A percentile compares a stretch with the other conserved stretches of the same genome.
Conservation (phyloP, 2,797 vertebrate genomes). For the Rhinoraja longicauda region DNA sequence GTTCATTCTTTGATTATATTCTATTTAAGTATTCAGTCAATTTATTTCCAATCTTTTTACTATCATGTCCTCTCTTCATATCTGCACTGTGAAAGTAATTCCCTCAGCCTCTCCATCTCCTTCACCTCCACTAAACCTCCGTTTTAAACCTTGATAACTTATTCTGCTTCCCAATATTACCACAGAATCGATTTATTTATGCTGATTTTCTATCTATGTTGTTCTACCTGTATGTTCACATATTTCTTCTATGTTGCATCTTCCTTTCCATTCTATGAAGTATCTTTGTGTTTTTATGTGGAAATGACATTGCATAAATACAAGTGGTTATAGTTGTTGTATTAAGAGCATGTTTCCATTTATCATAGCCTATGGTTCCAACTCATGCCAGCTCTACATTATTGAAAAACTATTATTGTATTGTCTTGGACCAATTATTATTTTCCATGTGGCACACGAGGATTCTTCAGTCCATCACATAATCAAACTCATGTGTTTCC, state of each 20-base stretch:
- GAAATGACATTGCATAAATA: background rate
- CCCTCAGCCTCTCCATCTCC: background rate
- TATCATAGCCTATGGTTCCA: background rate
- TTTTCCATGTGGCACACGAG: background rate
- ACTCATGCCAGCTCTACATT: background rate
- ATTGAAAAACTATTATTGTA: background rate
- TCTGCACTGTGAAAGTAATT: background rate
- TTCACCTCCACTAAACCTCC: background rate
- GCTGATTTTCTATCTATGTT: background rate
- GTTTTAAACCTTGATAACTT: background rate
- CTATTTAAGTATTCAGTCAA: background rate
- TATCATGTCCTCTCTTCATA: background rate
- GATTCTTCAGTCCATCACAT: background rate
- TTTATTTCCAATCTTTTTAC: background rate
- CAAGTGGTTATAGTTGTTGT: background rate
- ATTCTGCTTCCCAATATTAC: background rate
- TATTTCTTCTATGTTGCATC: no score
- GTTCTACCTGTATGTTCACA: no score
- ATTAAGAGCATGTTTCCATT: background rate
- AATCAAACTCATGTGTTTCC: background rate
- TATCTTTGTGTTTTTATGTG: background rate
- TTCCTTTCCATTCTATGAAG: background rate
- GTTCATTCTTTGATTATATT: background rate
- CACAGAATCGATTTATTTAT: background rate
- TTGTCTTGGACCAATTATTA: background rate